Conservation (phyloP, 2,797 vertebrate species). For the Siniperca undulata region DNA sequence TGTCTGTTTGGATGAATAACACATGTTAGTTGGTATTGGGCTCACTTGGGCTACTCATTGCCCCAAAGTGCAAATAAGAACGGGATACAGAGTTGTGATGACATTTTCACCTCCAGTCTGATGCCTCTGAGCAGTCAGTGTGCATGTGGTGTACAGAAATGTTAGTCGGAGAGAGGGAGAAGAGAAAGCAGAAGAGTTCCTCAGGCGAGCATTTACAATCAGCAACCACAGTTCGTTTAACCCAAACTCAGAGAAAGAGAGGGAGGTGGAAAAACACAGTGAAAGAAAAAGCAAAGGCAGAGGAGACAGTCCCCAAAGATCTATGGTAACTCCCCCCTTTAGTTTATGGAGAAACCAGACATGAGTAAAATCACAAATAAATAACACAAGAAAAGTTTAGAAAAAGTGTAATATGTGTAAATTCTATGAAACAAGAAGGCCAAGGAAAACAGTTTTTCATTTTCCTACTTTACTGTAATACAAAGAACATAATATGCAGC, state of each 20-base stretch:
- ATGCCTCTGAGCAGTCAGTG: conserved; percentile 64
- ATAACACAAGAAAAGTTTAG: neutral
- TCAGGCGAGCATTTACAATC: conserved; percentile 65
- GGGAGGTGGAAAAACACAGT: conserved; percentile 11
- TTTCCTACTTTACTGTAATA: neutral
- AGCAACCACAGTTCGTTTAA: conserved; percentile 58
- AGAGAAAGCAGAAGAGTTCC: conserved; percentile 57
- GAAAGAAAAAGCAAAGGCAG: conserved; percentile 2
- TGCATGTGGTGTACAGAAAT: conserved; percentile 66
- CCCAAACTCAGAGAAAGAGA: conserved; percentile 50
- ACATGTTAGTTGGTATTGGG: conserved; percentile 64
- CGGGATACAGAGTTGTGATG: conserved; percentile 60
- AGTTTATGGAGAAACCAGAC: neutral
- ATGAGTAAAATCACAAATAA: neutral
- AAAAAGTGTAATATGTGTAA: neutral
- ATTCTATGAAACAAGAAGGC: neutral
- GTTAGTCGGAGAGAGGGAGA: conserved; percentile 56
- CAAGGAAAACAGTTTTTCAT: neutral
- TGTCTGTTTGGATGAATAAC: conserved; percentile 68
- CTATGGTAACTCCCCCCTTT: neutral
- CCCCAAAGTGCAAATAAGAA: conserved; percentile 63
- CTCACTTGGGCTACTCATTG: conserved; percentile 56
- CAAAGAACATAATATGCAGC: neutral
- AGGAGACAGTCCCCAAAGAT: too few species aligned
- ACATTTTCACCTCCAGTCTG: conserved; percentile 68